phyloP scores from a whole-genome alignment of 2,797 vertebrate genomes.

The Chaenodraco wilsoni region DNA sequence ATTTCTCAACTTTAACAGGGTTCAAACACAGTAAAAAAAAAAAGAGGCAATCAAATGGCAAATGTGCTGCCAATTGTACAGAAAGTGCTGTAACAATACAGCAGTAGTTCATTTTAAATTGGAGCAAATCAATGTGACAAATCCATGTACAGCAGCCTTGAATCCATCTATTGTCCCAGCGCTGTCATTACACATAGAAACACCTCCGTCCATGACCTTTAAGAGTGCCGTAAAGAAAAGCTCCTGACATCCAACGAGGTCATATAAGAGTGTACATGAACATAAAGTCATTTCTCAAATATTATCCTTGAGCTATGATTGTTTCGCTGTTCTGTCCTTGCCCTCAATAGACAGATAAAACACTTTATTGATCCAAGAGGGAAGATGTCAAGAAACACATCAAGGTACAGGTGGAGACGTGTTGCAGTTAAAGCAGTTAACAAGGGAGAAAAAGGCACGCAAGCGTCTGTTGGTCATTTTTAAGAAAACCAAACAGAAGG shows the following conservation, averaged over 20 bases:
- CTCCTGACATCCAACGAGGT: constrained; percentile 15
- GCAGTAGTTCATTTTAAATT: constrained; percentile 10
- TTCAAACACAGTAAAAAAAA: not conserved
- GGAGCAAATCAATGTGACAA: constrained; percentile 12
- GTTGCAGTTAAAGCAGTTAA: constrained; percentile 1
- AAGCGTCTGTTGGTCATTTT: not conserved
- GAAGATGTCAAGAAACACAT: constrained; percentile 10
- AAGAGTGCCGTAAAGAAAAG: constrained; percentile 39
- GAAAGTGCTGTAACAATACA: not conserved
- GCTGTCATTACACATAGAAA: not conserved
- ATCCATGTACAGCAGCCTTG: constrained; percentile 33
- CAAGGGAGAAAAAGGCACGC: not conserved
- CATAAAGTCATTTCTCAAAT: constrained; percentile 12
- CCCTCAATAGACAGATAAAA: not conserved
- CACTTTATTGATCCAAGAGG: constrained; percentile 29
- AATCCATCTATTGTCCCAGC: constrained; percentile 14
- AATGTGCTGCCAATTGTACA: not conserved
- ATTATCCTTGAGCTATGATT: constrained; percentile 30
- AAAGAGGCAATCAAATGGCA: not conserved
- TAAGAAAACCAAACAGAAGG: not conserved
- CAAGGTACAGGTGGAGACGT: constrained; percentile 10
- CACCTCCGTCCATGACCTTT: constrained; percentile 30
- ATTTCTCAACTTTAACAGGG: not conserved
- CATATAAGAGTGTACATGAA: not conserved
- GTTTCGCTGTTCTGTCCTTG: constrained; percentile 26